Base-by-base conservation (phyloP, 2,797 vertebrate genomes). In the Netta rufina region DNA sequence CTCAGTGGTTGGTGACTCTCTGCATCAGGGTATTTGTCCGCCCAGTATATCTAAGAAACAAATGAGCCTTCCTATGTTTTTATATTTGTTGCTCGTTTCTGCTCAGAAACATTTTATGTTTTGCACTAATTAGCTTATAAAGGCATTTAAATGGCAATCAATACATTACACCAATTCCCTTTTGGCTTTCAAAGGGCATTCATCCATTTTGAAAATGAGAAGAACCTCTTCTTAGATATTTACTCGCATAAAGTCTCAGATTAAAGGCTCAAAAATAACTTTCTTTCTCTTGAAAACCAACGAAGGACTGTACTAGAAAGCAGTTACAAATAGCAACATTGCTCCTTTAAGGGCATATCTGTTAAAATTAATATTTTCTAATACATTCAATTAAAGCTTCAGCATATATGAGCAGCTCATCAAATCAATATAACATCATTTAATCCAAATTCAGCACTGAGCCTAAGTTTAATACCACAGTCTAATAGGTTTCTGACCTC, bases 101-200 rank as follows among this genome's bases (percentile, higher is more conserved):
- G 64, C 92, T 79, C 81, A 76, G 77, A 93, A 97, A 47, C 36
- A 13, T 96, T 84, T 96, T 93, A 70, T n/a, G 18, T 95, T 97
- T 93, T 89, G 91, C 60, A 60, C 77, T 74, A 70, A 93, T 97
- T 93, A 58, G 53, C 87, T 97, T 22, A 93, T 69, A 75, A 97
- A 96, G 78, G 67, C 66, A 2, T 96, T 94, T 97, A 97, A 97
- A 96, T 93, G 93, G 92, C 86, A 93, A 95, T 97, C 94, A 14
- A 95, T 97, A 95, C 41, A 87, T 84, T 56, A n/a, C 86, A 96
- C 97, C 94, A 94, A 88, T 96, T 95, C 69, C 72, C 70, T 92
- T 95, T 96, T 92, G 81, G 75, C 53, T 96, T 97, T 97, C 77
- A 95, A 94, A 97, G 82, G 62, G 54, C 90, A 87, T 95, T 93